Percentiles rank a stretch among this genome's conserved stretches.
phyloP scores from a whole-genome alignment of 2,113 vertebrate species.

The Leptobrachium ailaonicum region DNA sequence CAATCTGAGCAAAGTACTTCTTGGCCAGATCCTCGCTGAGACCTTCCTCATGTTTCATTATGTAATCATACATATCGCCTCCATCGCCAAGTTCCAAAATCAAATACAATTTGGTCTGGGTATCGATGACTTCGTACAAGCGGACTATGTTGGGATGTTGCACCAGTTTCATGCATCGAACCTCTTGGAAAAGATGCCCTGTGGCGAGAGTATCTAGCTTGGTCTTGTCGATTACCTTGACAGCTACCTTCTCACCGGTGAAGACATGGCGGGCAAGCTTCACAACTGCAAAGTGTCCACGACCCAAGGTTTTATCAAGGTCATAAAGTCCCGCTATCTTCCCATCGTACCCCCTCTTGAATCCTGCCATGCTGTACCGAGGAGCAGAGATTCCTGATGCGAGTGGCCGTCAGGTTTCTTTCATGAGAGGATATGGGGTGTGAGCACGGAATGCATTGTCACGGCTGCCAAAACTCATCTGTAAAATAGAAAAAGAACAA shows the following conservation, averaged over 20 bases:
- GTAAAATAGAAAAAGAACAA: constrained; percentile 46
- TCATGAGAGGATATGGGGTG: constrained; percentile 72
- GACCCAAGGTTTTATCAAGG: constrained; percentile 94
- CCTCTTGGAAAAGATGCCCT: constrained; percentile 96
- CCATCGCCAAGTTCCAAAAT: constrained; percentile 95
- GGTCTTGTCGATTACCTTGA: constrained; percentile 98
- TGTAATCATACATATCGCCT: constrained; percentile 98
- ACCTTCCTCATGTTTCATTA: constrained; percentile 98
- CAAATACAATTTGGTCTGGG: constrained; percentile 96
- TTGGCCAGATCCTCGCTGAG: constrained; percentile 94
- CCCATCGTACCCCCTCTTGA: constrained; percentile 95
- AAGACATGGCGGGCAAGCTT: constrained; percentile 97
- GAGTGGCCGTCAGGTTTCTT: constrained; percentile 57
- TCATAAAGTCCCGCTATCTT: constrained; percentile 97
- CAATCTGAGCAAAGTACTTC: constrained; percentile 96
- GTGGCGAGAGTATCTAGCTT: constrained; percentile 93
- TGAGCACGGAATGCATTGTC: constrained; percentile 73
- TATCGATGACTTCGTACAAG: constrained; percentile 96
- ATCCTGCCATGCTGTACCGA: constrained; percentile 86
- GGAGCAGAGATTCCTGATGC: constrained; percentile 52
- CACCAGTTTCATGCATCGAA: constrained; percentile 97
- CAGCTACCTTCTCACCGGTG: constrained; percentile 96
- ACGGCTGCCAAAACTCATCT: constrained; percentile 65
- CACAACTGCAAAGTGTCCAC: constrained; percentile 96
- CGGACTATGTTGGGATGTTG: constrained; percentile 97